Conservation (phyloP, 2,888 invertebrate species). For the Drosophila diplacantha region DNA sequence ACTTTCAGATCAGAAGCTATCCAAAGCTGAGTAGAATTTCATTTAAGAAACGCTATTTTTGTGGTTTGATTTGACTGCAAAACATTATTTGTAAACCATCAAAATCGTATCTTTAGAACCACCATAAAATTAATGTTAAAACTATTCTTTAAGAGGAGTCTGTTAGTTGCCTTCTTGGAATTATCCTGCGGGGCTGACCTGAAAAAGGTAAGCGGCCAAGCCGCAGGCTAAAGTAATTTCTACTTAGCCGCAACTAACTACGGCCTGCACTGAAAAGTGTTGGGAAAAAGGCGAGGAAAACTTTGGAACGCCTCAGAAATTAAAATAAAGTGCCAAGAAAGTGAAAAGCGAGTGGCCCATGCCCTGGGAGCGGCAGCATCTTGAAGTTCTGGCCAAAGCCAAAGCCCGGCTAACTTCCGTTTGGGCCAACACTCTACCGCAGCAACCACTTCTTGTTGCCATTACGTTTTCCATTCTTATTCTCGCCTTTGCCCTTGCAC, state of each 20-base stretch:
- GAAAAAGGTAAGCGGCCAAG: conserved; percentile 32
- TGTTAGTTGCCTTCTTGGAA: no score
- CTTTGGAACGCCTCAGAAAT: conserved; percentile 58
- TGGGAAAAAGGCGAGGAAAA: conserved; percentile 39
- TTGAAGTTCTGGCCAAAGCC: conserved; percentile 59
- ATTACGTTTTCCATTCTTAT: conserved; percentile 33
- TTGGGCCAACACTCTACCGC: conserved; percentile 35
- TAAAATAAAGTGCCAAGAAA: conserved; percentile 71
- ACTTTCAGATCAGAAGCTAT: not conserved
- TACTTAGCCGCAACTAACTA: conserved; percentile 57
- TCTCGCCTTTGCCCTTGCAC: conserved; percentile 3
- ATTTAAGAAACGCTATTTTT: no score
- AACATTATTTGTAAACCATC: not conserved
- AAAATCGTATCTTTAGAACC: no score
- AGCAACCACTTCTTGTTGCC: conserved; percentile 46
- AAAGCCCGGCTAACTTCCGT: conserved; percentile 52
- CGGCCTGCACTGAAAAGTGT: conserved; percentile 46
- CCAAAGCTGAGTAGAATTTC: not conserved
- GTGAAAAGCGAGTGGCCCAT: conserved; percentile 58
- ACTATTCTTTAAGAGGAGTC: not conserved
- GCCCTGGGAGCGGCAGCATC: conserved; percentile 46
- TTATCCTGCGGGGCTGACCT: conserved; percentile 31
- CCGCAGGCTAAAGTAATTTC: conserved; percentile 66
- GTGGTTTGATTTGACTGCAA: not conserved
- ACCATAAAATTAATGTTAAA: not conserved